phyloP scores from a whole-genome alignment of 2,888 invertebrate species.

The Tetropium fuscum region DNA sequence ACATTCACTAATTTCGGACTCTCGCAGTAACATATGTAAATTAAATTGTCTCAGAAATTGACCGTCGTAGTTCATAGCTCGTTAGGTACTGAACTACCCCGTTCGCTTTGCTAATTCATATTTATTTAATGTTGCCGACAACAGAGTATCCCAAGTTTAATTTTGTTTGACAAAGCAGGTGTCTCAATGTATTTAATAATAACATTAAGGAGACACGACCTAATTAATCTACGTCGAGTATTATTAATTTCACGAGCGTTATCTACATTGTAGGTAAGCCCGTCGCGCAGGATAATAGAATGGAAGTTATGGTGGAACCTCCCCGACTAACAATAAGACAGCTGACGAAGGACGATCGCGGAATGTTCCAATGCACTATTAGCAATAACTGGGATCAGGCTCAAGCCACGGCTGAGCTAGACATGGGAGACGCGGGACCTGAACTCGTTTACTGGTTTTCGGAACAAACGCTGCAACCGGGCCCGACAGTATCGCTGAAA shows the following conservation, averaged over 20 bases:
- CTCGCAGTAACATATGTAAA: too few relatives aligned
- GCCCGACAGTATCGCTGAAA: slow-evolving; percentile 90
- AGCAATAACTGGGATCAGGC: slow-evolving; percentile 87
- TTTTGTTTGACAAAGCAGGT: background rate
- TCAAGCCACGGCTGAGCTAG: slow-evolving; percentile 84
- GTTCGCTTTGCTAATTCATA: too few relatives aligned
- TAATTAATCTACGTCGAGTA: background rate
- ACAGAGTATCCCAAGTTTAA: background rate
- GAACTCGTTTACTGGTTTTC: slow-evolving; percentile 93
- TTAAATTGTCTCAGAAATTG: background rate
- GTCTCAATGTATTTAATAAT: background rate
- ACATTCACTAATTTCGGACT: too few relatives aligned
- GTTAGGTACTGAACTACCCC: too few relatives aligned
- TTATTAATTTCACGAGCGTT: too few relatives aligned
- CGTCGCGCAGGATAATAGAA: slow-evolving; percentile 62
- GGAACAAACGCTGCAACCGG: slow-evolving; percentile 92
- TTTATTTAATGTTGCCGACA: background rate
- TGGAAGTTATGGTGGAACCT: slow-evolving; percentile 62
- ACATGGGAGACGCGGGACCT: slow-evolving; percentile 89
- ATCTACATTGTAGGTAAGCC: slow-evolving; percentile 59
- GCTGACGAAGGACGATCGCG: slow-evolving; percentile 84
- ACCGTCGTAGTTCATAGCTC: background rate
- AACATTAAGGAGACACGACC: background rate
- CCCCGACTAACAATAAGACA: slow-evolving; percentile 69
- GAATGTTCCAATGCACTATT: slow-evolving; percentile 93